Conservation (phyloP, 1,140 invertebrate genomes). For the Euglossa dilemma region DNA sequence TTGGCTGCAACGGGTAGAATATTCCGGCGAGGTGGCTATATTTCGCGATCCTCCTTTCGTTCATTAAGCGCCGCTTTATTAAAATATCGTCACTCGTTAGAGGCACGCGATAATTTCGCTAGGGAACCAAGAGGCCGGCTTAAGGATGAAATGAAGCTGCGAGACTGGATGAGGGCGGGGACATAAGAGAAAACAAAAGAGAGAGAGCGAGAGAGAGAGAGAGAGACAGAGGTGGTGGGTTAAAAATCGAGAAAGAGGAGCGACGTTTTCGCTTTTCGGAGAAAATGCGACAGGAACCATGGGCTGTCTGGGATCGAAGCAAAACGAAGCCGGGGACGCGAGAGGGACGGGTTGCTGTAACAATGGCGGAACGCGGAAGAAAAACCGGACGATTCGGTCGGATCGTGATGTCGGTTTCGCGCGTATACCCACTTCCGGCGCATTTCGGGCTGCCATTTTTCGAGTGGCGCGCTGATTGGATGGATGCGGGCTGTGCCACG, state of each 20-base stretch:
- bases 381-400: constrained; percentile 50
- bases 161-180: background rate
- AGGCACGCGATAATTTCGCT: constrained; percentile 5
- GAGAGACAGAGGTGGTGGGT: background rate
- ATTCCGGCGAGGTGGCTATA: background rate
- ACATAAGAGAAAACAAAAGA: too few relatives aligned
- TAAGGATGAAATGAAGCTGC: constrained; percentile 10
- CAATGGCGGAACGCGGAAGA: constrained; percentile 7
- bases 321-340: constrained; percentile 17
- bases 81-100: constrained; percentile 50
- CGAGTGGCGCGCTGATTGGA: constrained; percentile 68
- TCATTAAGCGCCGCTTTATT: constrained; percentile 15
- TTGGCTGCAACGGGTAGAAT: background rate
- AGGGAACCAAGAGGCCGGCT: background rate
- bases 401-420: constrained; percentile 53
- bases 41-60: background rate
- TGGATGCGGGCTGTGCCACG: constrained; percentile 74
- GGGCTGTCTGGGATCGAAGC: background rate
- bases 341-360: constrained; percentile 19
- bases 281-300: constrained; percentile 31
- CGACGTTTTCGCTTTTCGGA: background rate
- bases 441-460: constrained; percentile 13
- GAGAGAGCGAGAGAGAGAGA: too few relatives aligned
- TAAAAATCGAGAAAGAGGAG: background rate
- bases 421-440: constrained; percentile 52